Evolutionary conservation across 1,140 invertebrate species (phyloP).

Genomic region (Papilio machaon): DNA sequence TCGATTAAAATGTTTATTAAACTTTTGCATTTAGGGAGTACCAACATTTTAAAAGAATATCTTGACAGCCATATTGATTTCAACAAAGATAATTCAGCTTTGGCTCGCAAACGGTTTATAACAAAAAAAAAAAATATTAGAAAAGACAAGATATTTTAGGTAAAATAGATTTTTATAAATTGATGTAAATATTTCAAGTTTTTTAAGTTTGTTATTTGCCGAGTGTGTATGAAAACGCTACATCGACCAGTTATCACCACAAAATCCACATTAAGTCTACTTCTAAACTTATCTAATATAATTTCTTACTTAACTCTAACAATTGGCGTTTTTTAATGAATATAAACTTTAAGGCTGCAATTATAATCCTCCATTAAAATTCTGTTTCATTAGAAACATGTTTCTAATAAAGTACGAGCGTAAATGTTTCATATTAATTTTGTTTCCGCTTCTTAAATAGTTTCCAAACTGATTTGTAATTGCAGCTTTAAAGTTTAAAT

Average conservation of each 20-base stretch:
- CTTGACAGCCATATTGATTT: neutral
- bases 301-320: slow-evolving; percentile 67
- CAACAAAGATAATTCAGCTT: neutral
- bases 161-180: neutral
- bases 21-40: neutral
- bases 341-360: slow-evolving; percentile 14
- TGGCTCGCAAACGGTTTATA: neutral
- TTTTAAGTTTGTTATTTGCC: neutral
- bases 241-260: slow-evolving; percentile 58
- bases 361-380: neutral
- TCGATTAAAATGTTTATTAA: too few species aligned
- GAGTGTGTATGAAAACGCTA: slow-evolving; percentile 53
- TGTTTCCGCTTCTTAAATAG: neutral
- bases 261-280: slow-evolving; percentile 60
- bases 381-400: neutral
- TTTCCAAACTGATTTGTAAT: neutral
- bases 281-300: slow-evolving; percentile 71
- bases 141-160: neutral
- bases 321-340: slow-evolving; percentile 63
- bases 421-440: neutral
- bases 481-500: slow-evolving; percentile 18
- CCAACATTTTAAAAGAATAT: neutral
- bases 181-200: neutral
- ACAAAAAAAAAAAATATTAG: neutral
- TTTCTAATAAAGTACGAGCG: neutral